Evolutionary conservation across 2,888 invertebrate genomes (phyloP).

Genomic region (Campoplex capitator): DNA sequence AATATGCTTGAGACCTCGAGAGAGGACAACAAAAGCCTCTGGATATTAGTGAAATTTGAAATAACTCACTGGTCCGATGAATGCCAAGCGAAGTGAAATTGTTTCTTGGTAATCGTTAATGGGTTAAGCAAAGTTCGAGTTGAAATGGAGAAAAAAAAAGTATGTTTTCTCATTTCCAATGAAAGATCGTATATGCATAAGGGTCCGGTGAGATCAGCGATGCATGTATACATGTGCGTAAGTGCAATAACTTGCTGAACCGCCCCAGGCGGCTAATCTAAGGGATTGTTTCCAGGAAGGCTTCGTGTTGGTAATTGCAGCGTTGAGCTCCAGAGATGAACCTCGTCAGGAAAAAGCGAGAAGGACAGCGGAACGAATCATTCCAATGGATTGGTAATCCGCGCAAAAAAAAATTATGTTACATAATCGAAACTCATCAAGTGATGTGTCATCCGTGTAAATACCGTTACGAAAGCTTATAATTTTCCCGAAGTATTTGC

Average conservation of each 20-base stretch:
- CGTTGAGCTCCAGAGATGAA: constrained; percentile 34
- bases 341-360: constrained; percentile 39
- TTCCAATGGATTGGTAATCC: constrained; percentile 41
- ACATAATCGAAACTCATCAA: constrained; percentile 65
- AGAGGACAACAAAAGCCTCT: constrained; percentile 1
- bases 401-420: constrained; percentile 67
- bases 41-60: constrained; percentile 43
- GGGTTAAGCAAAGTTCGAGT: constrained; percentile 43
- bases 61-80: constrained; percentile 32
- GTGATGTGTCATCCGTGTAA: neutral
- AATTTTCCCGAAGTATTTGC: neutral
- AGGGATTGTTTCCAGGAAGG: constrained; percentile 75
- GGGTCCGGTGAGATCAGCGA: constrained; percentile 36
- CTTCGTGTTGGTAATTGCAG: constrained; percentile 74
- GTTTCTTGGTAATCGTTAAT: constrained; percentile 51
- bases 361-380: constrained; percentile 39
- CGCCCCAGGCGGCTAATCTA: constrained; percentile 70
- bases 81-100: constrained; percentile 13
- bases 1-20: neutral
- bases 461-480: neutral
- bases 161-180: constrained; percentile 38
- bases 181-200: constrained; percentile 53
- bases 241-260: constrained; percentile 61
- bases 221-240: constrained; percentile 56
- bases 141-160: constrained; percentile 24